Evolutionary conservation across 37 sponge, comb jelly and placozoan genomes (phyloP).

Genomic region (Bolinopsis microptera): DNA sequence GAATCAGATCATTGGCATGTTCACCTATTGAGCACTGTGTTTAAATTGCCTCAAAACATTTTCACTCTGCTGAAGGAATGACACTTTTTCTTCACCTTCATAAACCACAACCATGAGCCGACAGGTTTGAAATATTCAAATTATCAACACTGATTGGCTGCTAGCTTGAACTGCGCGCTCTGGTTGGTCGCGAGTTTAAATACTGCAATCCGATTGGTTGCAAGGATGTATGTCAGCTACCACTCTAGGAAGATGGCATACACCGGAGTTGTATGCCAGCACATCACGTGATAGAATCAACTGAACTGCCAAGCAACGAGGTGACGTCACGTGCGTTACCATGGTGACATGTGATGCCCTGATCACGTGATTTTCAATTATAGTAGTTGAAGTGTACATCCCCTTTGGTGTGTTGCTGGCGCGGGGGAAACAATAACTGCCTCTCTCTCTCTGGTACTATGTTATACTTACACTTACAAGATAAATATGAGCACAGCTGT

Average conservation of each 20-base stretch:
- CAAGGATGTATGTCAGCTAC: not conserved
- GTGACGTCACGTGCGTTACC: not conserved
- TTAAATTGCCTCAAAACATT: too few species aligned
- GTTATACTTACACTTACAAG: too few species aligned
- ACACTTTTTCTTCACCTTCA: too few species aligned
- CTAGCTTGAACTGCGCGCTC: not conserved
- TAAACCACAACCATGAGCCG: too few species aligned
- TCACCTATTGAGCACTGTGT: too few species aligned
- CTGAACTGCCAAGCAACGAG: not conserved
- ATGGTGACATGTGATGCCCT: not conserved
- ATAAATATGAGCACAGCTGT: too few species aligned
- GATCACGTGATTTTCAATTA: not conserved
- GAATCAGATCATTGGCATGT: too few species aligned
- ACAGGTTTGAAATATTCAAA: not conserved
- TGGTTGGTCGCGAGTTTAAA: not conserved
- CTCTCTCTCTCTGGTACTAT: too few species aligned
- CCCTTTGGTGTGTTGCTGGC: not conserved
- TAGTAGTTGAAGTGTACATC: not conserved
- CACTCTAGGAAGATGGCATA: not conserved
- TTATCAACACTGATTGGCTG: not conserved
- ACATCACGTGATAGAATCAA: not conserved
- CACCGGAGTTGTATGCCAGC: not conserved
- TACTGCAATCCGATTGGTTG: not conserved
- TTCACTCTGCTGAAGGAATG: too few species aligned
- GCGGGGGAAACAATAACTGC: not conserved